Conservation (phyloP, 2,888 invertebrate genomes). For the Nymphalis urticae region DNA sequence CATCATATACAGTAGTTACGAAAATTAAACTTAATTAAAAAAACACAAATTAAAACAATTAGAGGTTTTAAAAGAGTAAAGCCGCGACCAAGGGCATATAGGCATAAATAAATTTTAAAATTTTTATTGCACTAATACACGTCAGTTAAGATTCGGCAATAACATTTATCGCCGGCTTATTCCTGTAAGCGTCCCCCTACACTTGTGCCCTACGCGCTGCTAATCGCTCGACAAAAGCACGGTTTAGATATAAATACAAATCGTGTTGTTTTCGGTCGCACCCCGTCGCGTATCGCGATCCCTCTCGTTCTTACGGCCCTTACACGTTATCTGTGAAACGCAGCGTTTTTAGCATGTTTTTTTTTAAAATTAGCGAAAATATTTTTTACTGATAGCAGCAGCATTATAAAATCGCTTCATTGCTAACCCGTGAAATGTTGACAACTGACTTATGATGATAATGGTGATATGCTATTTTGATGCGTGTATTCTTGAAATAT, state of each 20-base stretch:
- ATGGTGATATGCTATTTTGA: too few relatives aligned
- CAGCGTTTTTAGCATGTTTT: not conserved
- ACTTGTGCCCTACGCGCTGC: conserved; percentile 61
- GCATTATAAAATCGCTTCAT: not conserved
- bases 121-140: conserved; percentile 28
- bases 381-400: not conserved
- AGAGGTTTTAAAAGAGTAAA: not conserved
- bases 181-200: conserved; percentile 51
- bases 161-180: conserved; percentile 44
- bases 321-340: conserved; percentile 24
- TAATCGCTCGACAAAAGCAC: conserved; percentile 78
- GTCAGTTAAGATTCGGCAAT: conserved; percentile 37
- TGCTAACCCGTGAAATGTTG: too few relatives aligned
- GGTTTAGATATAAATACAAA: conserved; percentile 79
- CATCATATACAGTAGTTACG: too few relatives aligned
- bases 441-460: too few relatives aligned
- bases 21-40: not conserved
- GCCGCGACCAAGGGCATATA: not conserved
- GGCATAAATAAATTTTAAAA: conserved; percentile 24
- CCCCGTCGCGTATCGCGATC: conserved; percentile 51
- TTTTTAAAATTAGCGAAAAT: not conserved
- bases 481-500: too few relatives aligned
- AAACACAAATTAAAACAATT: not conserved
- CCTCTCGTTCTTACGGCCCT: conserved; percentile 41
- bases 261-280: conserved; percentile 78